Base-by-base conservation (phyloP, 2,113 vertebrate genomes). In the Tetrao urogallus region DNA sequence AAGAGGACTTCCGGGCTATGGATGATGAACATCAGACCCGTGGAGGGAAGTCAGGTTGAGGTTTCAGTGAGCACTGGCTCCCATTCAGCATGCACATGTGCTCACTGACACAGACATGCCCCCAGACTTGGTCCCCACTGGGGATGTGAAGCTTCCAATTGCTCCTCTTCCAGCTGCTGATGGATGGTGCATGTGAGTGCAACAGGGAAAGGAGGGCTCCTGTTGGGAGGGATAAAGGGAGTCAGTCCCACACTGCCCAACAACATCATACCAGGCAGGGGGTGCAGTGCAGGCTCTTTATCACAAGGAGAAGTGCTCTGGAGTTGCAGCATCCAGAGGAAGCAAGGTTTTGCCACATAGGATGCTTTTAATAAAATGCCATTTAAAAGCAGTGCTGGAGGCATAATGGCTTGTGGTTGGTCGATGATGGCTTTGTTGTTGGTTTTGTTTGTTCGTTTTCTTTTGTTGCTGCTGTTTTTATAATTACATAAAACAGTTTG, bases 71-170 rank as follows among this genome's bases (percentile, higher is more conserved):
- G 77, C 50, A 28, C 3, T 6, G 22, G 30, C 38, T 75, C 50
- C 75, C 34, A 8, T 40, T 24, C 27, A 28, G 21, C 43, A 79
- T 67, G 36, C 52, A 25, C 0, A 0, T 1, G 48, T 28, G 42
- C 48, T 36, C 1, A 0, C 8, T n/a, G 32, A 50, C 28, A 4
- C 69, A 3, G 2, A 2, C 8, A 7, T 2, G 1, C 25, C 21
- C 7, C 3, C 79, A 24, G 13, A 30, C 13, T 14, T 10, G 1
- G 19, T 4, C 73, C 0, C 0, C 4, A 1, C 22, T 1, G 16
- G n/a, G 47, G 40, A 12, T 34, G 42, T 17, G 25, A 13, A 40
- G 6, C n/a, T 27, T 4, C 25, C 47, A 32, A 8, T 10, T 2
- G 0, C 11, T 42, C n/a, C 58, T 36, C 50, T 9, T 57, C 30